A percentile compares a stretch with the other conserved stretches of the same genome.
These are phyloP conservation scores for Zhengitettix transpicula DNA, from an alignment of 2,888 invertebrate genomes.

Conservation along the genomic window DNA sequence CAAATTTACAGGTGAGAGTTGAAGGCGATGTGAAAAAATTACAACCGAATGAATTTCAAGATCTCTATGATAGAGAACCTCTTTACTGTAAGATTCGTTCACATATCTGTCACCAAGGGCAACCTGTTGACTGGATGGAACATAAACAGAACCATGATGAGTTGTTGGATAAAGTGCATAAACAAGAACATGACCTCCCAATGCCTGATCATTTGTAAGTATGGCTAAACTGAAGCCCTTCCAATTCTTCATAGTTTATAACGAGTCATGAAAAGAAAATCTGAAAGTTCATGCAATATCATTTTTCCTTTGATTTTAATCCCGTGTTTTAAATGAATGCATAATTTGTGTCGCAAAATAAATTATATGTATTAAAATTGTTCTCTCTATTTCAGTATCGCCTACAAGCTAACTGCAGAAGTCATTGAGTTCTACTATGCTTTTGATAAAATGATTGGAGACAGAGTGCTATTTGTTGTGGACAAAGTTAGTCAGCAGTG, in stretches of 20 bases:
- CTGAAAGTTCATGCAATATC: background rate
- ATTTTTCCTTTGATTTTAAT: background rate
- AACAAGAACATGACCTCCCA: constrained; percentile 21
- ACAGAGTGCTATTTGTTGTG: constrained; percentile 26
- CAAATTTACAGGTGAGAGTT: constrained; percentile 25
- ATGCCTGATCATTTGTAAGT: constrained; percentile 33
- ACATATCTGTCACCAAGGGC: constrained; percentile 28
- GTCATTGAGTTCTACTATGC: constrained; percentile 31
- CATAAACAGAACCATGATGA: constrained; percentile 27
- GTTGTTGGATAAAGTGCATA: constrained; percentile 19
- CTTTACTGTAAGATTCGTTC: constrained; percentile 29
- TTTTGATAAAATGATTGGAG: constrained; percentile 25
- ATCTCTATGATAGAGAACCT: constrained; percentile 28
- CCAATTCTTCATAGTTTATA: background rate
- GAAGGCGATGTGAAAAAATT: constrained; percentile 26
- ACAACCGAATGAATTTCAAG: constrained; percentile 18
- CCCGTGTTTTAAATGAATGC: background rate
- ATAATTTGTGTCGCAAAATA: background rate
- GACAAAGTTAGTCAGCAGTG: constrained; percentile 18
- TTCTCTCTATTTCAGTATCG: constrained; percentile 26
- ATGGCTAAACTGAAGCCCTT: background rate
- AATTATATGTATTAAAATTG: background rate
- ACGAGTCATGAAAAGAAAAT: background rate
- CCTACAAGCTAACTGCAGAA: constrained; percentile 27
- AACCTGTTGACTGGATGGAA: constrained; percentile 27